Base-by-base conservation (phyloP, 1,140 invertebrate species). In the Bombus superbus region DNA sequence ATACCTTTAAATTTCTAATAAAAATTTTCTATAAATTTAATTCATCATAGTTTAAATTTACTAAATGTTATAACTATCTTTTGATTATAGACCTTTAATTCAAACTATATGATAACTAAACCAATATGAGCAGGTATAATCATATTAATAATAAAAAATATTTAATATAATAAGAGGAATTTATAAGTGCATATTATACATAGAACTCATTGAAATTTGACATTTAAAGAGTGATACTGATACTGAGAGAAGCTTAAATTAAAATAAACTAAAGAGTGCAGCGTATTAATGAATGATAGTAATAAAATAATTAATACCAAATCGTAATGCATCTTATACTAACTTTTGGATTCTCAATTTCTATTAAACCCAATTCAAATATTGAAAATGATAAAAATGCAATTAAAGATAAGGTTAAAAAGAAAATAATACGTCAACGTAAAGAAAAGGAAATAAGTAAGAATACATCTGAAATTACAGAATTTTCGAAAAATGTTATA, bases 291-390 rank as follows among this genome's bases (percentile, higher is more conserved):
- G n/a, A 66, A 66, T 66, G 15, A 66, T 53, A 22, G 3, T 71
- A 80, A 53, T 68, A 9, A 73, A 22, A 64, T 73, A 32, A 53
- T 28, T 69, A 35, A 25, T 38, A 76, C 15, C 69, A 71, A 18
- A 25, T 15, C 11, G 59, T 0, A n/a, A 86, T 78, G 74, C 57
- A 64, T 74, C 78, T 85, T 85, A 9, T 85, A 69, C n/a, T 85
- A 47, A 85, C 76, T 42, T 87, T 87, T 44, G 69, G 42, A 38
- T 81, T 86, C 35, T 53, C 66, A 44, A 38, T 86, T 75, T 18
- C 44, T 6, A 59, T 38, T 5, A 68, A 69, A 42, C 42, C 40
- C 42, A n/a, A 79, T 32, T 15, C 18, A 35, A 64, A 57, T 18
- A 3, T n/a, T 9, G 35, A 66, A 11, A 79, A 32, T 25, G 47